These are phyloP conservation scores for Nineta flava DNA, from an alignment of 2,888 invertebrate species.

Conservation along the genomic window DNA sequence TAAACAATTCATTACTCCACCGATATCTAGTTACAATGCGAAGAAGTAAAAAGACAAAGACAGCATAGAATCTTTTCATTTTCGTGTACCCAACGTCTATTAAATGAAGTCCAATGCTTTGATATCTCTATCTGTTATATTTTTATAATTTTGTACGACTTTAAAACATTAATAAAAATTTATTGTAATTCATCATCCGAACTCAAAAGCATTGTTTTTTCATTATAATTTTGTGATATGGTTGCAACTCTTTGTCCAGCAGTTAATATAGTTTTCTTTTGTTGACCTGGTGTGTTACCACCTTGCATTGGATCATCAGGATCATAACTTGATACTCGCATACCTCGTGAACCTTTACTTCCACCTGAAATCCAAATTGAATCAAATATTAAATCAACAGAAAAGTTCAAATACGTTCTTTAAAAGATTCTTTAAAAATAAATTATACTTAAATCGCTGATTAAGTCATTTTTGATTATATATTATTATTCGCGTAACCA, in stretches of 20 bases:
- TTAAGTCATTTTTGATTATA: neutral
- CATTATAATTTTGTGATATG: constrained; percentile 77
- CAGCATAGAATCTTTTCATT: too few relatives aligned
- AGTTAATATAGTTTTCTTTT: constrained; percentile 19
- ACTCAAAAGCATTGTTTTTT: constrained; percentile 89
- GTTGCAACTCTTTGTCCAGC: constrained; percentile 59
- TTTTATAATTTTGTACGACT: neutral
- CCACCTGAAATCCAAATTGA: constrained; percentile 27
- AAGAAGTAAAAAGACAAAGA: too few relatives aligned
- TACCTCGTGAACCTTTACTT: constrained; percentile 47
- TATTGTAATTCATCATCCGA: constrained; percentile 66
- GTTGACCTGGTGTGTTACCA: constrained; percentile 8
- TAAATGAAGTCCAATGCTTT: too few relatives aligned
- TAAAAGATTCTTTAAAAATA: neutral
- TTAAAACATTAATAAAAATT: neutral
- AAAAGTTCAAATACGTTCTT: too few relatives aligned
- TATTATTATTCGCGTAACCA: neutral
- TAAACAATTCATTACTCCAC: too few relatives aligned
- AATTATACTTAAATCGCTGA: neutral
- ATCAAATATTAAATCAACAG: neutral
- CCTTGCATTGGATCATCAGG: constrained; percentile 45
- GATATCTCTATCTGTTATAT: too few relatives aligned
- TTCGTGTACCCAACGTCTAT: too few relatives aligned
- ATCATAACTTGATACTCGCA: constrained; percentile 49
- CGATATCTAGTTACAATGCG: too few relatives aligned